phyloP scores from a whole-genome alignment of 2,888 invertebrate species.

The Linnaemya vulpina region DNA sequence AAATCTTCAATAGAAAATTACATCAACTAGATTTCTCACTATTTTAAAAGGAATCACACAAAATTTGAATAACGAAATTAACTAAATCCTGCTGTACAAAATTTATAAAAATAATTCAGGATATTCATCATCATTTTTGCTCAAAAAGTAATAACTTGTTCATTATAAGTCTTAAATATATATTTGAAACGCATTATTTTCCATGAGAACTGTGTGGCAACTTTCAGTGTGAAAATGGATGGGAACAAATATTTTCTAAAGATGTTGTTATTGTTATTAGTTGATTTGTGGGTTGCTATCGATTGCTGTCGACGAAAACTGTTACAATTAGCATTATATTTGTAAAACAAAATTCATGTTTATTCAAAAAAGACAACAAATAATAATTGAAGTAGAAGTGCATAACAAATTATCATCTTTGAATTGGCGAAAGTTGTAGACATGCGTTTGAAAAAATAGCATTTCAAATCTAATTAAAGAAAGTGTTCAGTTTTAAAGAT shows the following conservation, averaged over 20 bases:
- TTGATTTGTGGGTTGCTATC: not conserved
- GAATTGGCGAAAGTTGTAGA: constrained; percentile 22
- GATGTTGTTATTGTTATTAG: constrained; percentile 5
- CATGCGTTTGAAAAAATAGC: not conserved
- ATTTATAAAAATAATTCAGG: no score
- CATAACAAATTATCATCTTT: constrained; percentile 28
- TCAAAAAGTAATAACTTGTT: not conserved
- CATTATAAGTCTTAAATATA: not conserved
- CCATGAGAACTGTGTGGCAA: not conserved
- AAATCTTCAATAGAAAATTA: no score
- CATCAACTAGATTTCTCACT: no score
- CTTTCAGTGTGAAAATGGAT: not conserved
- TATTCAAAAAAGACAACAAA: not conserved
- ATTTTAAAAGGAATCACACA: no score
- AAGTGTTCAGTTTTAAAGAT: not conserved
- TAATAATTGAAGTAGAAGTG: no score
- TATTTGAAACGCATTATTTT: not conserved
- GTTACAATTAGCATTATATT: constrained; percentile 59
- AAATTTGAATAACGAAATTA: no score
- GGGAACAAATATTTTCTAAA: not conserved
- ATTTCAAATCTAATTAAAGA: not conserved
- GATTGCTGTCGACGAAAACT: constrained; percentile 20
- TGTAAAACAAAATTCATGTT: constrained; percentile 19
- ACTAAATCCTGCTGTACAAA: no score
- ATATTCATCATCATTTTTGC: no score